Percentiles rank a stretch among this genome's conserved stretches.
phyloP scores from a whole-genome alignment of 2,797 vertebrate genomes.

The Liasis olivaceus region DNA sequence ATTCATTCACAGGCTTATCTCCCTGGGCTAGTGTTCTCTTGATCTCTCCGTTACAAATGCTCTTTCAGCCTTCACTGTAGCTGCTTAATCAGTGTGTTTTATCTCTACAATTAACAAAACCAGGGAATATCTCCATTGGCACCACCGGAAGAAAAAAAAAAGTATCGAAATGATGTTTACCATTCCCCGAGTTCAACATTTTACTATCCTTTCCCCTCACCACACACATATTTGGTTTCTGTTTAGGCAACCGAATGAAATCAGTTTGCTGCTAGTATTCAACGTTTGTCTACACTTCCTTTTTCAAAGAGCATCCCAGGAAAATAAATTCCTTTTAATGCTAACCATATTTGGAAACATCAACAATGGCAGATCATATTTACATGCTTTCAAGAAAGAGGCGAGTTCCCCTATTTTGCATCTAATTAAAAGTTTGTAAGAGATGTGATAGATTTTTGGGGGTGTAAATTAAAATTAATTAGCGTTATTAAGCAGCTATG shows the following conservation, averaged over 20 bases:
- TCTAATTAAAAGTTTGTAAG: conserved; percentile 82
- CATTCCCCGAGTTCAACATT: conserved; percentile 72
- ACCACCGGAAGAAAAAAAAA: conserved; percentile 52
- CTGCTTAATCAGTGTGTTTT: conserved; percentile 74
- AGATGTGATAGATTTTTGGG: conserved; percentile 76
- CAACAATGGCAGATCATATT: conserved; percentile 66
- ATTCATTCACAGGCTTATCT: conserved; percentile 72
- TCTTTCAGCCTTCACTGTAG: conserved; percentile 67
- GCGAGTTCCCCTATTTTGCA: conserved; percentile 76
- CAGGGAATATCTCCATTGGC: conserved; percentile 69
- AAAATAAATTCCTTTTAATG: conserved; percentile 68
- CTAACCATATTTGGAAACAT: conserved; percentile 72
- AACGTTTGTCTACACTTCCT: conserved; percentile 70
- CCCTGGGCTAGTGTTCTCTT: conserved; percentile 73
- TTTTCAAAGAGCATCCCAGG: conserved; percentile 64
- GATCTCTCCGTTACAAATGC: conserved; percentile 69
- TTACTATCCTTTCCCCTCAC: conserved; percentile 64
- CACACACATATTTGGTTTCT: conserved; percentile 54
- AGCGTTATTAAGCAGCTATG: conserved; percentile 82
- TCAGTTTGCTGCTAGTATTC: conserved; percentile 68
- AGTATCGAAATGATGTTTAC: conserved; percentile 70
- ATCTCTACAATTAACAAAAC: conserved; percentile 72
- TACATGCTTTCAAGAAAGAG: conserved; percentile 70
- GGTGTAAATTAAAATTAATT: conserved; percentile 84
- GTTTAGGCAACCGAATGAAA: conserved; percentile 66